phyloP scores from a whole-genome alignment of 2,113 vertebrate genomes.

The Dinomys branickii region DNA sequence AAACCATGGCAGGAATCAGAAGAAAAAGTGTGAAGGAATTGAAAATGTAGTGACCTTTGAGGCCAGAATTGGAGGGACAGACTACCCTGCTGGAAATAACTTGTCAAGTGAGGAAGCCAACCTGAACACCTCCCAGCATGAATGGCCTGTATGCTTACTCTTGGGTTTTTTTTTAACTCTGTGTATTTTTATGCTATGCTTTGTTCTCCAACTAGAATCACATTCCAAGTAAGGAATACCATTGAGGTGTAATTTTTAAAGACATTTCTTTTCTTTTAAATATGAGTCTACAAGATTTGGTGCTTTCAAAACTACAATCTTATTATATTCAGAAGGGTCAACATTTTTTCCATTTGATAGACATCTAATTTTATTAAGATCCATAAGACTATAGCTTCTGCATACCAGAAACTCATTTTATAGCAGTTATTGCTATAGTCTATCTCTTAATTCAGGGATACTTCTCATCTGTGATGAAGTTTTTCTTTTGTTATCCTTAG shows the following conservation, averaged over 20 bases:
- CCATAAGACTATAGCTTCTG: neutral
- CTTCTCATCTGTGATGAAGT: constrained; percentile 3
- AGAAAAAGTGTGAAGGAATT: neutral
- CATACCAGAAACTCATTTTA: constrained; percentile 36
- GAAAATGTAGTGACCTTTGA: neutral
- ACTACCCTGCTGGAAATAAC: neutral
- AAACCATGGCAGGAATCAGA: constrained; percentile 23
- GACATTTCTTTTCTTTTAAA: neutral
- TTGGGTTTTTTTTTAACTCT: neutral
- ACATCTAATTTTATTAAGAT: constrained; percentile 62
- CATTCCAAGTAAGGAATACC: neutral
- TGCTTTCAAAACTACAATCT: constrained; percentile 8
- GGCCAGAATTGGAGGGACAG: neutral
- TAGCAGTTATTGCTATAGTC: neutral
- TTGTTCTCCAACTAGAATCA: neutral
- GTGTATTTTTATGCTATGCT: neutral
- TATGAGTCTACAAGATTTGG: constrained; percentile 17
- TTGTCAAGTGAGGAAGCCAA: neutral
- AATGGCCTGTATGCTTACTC: neutral
- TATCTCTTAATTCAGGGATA: constrained; percentile 34
- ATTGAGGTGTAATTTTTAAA: constrained; percentile 21
- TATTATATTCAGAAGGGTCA: constrained; percentile 1
- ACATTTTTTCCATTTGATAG: constrained; percentile 38
- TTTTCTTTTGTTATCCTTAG: constrained; percentile 35
- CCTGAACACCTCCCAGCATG: neutral